Base-by-base conservation (phyloP, 2,888 invertebrate genomes). In the Acheta domesticus region DNA sequence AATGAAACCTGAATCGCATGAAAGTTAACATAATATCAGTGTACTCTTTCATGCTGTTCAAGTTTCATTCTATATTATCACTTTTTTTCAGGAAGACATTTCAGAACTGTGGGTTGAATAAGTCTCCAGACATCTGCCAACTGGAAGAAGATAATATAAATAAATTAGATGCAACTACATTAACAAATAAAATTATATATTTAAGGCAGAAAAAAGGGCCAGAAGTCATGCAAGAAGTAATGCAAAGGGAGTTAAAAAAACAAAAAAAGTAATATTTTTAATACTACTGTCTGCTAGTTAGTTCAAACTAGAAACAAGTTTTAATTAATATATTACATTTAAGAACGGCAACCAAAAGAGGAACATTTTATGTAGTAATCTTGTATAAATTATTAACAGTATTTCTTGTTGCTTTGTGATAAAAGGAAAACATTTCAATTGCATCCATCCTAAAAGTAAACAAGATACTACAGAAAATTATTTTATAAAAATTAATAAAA, bases 41-140 rank as follows among this genome's bases (percentile, higher is more conserved):
- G 74, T 74, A 77, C 77, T 79, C 12, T 23, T 23, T 77, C 74
- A 77, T 73, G 36, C 23, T n/a, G 50, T 12, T 79, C 62, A 20
- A 50, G 49, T 16, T 79, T 80, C 62, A 62, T 62, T 12, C n/a
- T n/a, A 62, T 62, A 62, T 62, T n/a, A 62, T 36, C 62, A 62
- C 16, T 62, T 62, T 12, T 83, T 81, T 20, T 87, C 87, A n/a
- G 89, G 88, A 79, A 89, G 85, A 84, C 88, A 89, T 83, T 89
- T 88, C 82, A 86, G 86, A 74, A 89, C 87, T 50, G 88, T 88
- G 11, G 89, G 89, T 81, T 89, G 88, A 78, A 90, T 89, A 79
- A 88, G 84, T 82, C 87, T 88, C 90, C 90, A 90, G 11, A 90
- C 88, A 82, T 89, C 89, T 19, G 89, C 88, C 81, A 90, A 85